Evolutionary conservation across 2,797 vertebrate genomes (phyloP).

Genomic region (Periparus ater): DNA sequence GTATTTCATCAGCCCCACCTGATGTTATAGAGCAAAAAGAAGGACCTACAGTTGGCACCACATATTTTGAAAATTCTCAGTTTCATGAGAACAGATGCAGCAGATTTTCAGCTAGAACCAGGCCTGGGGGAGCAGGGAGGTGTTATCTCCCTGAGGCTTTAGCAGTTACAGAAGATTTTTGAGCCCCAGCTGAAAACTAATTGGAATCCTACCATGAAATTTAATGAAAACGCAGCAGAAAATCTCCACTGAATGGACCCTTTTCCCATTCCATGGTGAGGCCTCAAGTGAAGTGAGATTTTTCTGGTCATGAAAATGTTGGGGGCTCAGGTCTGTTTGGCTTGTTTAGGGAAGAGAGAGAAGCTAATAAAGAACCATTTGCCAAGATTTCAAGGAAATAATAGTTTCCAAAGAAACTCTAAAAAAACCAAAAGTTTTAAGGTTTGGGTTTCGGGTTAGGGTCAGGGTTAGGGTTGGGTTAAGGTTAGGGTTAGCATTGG

Average conservation of each 20-base stretch:
- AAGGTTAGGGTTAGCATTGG: too few species aligned
- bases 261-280: background rate
- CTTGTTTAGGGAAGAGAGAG: background rate
- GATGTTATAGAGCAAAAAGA: background rate
- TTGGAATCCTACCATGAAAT: background rate
- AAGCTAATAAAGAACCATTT: background rate
- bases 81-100: background rate
- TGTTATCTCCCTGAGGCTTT: background rate
- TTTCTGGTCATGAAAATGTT: background rate
- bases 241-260: background rate
- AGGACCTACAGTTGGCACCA: background rate
- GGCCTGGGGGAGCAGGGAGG: background rate
- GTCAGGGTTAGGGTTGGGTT: background rate
- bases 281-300: background rate
- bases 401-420: background rate
- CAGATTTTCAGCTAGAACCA: background rate
- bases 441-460: too few species aligned
- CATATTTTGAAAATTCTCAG: background rate
- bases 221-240: background rate
- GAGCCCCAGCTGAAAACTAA: background rate
- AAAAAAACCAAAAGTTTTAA: background rate
- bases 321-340: background rate
- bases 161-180: background rate
- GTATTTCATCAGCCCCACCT: background rate
- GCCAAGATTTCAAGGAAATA: background rate